These are phyloP conservation scores for Glareola pratincola DNA, from an alignment of 2,113 vertebrate genomes.

Conservation along the genomic window DNA sequence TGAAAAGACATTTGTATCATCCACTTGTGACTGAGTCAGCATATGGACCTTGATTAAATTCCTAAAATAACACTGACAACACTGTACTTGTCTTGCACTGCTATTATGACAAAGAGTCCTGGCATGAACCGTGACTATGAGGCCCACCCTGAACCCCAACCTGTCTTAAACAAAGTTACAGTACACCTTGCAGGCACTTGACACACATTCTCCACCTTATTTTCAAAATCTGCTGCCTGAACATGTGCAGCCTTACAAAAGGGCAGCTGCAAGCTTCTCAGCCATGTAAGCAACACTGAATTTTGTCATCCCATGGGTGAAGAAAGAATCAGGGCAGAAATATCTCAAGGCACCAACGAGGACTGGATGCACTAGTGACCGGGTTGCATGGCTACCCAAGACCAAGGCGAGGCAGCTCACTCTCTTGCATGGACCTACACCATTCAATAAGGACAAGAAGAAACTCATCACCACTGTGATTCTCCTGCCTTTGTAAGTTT, in stretches of 20 bases:
- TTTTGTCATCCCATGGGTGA: neutral
- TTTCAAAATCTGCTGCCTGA: constrained; percentile 17
- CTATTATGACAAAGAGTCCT: constrained; percentile 14
- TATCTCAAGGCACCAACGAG: neutral
- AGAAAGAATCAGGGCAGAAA: neutral
- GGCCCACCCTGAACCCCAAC: neutral
- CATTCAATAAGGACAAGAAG: neutral
- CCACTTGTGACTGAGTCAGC: constrained; percentile 24
- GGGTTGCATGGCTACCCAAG: neutral
- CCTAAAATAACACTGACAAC: constrained; percentile 35
- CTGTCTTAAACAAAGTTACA: neutral
- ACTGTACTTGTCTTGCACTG: neutral
- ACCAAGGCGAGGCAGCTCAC: rapidly evolving
- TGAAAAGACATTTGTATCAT: neutral
- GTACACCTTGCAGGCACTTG: constrained; percentile 10
- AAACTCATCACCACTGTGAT: neutral
- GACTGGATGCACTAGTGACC: neutral
- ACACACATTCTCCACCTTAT: neutral
- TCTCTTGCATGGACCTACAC: neutral
- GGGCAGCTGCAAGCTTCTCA: neutral
- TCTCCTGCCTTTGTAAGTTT: neutral
- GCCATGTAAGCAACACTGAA: neutral
- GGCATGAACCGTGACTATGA: neutral
- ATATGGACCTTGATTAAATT: constrained; percentile 38
- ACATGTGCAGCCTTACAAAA: neutral